phyloP scores from a whole-genome alignment of 2,888 invertebrate species.

The Eupsilia transversa region DNA sequence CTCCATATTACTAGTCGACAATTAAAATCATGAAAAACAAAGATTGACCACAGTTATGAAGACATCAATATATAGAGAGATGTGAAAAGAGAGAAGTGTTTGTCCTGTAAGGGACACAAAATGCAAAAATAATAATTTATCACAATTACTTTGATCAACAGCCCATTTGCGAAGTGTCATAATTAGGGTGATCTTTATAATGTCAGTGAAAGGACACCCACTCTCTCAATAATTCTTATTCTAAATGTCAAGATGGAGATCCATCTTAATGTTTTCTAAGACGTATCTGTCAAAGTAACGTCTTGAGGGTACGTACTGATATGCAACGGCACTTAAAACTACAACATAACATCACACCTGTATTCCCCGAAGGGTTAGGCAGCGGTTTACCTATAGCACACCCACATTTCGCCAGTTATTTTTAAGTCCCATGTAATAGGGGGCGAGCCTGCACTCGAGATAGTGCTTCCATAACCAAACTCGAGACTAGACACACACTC shows the following conservation, averaged over 20 bases:
- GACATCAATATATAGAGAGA: background rate
- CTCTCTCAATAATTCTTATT: background rate
- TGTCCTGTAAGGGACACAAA: fast-evolving
- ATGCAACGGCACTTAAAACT: background rate
- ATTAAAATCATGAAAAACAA: background rate
- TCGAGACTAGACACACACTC: background rate
- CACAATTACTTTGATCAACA: background rate
- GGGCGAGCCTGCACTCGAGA: no score
- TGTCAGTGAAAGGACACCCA: background rate
- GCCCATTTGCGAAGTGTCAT: background rate
- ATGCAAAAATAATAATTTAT: background rate
- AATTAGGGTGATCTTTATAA: background rate
- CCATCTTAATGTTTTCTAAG: background rate
- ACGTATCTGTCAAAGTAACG: background rate
- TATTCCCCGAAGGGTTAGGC: no score
- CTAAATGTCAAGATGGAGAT: background rate
- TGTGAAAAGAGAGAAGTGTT: no score
- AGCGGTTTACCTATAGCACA: no score
- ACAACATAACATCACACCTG: no score
- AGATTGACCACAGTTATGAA: background rate
- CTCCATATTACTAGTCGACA: background rate
- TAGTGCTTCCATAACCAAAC: background rate
- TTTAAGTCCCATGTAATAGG: no score
- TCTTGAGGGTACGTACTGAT: no score
- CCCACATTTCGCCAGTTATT: no score